These are phyloP conservation scores for Callinectes sapidus DNA, from an alignment of 2,888 invertebrate genomes.

Conservation along the genomic window DNA sequence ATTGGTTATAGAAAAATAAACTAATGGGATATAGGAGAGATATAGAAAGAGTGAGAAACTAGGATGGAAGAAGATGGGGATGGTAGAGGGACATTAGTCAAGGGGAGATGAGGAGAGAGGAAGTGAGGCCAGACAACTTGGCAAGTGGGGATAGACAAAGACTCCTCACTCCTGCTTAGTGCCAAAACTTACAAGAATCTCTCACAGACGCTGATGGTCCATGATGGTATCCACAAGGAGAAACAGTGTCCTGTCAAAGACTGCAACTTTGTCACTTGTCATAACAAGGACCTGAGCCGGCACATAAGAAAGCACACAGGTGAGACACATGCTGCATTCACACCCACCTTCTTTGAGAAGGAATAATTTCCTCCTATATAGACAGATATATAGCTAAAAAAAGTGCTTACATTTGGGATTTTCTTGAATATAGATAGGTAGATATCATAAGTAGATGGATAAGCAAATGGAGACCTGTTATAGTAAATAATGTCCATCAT, in stretches of 20 bases:
- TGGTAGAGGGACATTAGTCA: not conserved
- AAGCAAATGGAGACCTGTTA: too few relatives aligned
- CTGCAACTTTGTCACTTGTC: constrained; percentile 74
- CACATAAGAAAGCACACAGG: constrained; percentile 78
- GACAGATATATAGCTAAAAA: not conserved
- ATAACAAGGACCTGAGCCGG: constrained; percentile 75
- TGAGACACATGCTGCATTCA: constrained; percentile 41
- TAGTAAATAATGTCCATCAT: not conserved
- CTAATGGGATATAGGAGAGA: not conserved
- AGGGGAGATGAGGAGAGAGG: not conserved
- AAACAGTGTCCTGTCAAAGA: constrained; percentile 74
- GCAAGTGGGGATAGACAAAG: not conserved
- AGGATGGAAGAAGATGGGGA: not conserved
- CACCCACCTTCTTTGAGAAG: too few relatives aligned
- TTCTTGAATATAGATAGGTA: too few relatives aligned
- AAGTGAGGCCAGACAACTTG: not conserved
- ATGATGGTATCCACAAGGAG: constrained; percentile 71
- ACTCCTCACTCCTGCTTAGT: not conserved
- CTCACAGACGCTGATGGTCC: constrained; percentile 39
- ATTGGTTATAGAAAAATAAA: not conserved
- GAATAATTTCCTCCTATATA: too few relatives aligned
- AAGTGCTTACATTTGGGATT: too few relatives aligned
- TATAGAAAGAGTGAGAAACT: not conserved
- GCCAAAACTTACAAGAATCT: not conserved
- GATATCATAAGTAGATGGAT: too few relatives aligned